Evolutionary conservation across 2,888 invertebrate species (phyloP), one percentile per base, ranked within the genome.

Genomic region (Morpho achilles): DNA sequence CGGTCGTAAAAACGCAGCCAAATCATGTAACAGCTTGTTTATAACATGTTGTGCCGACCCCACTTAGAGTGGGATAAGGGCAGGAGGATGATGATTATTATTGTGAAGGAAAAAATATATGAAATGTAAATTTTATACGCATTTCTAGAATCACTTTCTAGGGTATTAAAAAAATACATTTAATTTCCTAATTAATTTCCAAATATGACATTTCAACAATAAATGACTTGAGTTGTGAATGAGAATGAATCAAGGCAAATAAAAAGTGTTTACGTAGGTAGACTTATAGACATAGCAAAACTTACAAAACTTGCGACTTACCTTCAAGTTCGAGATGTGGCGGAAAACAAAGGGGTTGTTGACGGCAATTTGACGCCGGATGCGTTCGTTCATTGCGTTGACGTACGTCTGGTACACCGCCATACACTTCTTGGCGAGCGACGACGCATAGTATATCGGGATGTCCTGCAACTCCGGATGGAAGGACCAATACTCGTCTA

Each of bases 351-450:
- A 99, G 0, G 99, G 99, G 91, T 99, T 99, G 80, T 97, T 98
- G 65, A 99, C 95, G 1, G 98, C 97, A 75, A 99, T 99, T 90
- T 99, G 99, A 1, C 98, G 88, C 9, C 96, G 94, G 68, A 99
- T 99, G 77, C 95, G 95, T 74, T 99, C 98, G 84, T 99, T 99
- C 99, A 99, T 99, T 0, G 99, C 99, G 86, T 99, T 99, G 3
- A 99, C 96, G 82, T 99, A 99, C 0, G 99, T 99, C 89, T 99
- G 99, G 91, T 99, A 99, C 0, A 99, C 99, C 58, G 98, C 97
- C 99, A 99, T 99, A 79, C 99, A 99, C 82, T 99, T 99, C 89
- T 99, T 99, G 50, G 99, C 99, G 64, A 99, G 91, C 0, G 99
- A 98, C 0, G 99, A 99, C 8, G 99, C 99, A 91, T 99, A 99